Evolutionary conservation across 1,140 invertebrate species (phyloP), one percentile per base, ranked within the genome.

Genomic region (Atta texana): DNA sequence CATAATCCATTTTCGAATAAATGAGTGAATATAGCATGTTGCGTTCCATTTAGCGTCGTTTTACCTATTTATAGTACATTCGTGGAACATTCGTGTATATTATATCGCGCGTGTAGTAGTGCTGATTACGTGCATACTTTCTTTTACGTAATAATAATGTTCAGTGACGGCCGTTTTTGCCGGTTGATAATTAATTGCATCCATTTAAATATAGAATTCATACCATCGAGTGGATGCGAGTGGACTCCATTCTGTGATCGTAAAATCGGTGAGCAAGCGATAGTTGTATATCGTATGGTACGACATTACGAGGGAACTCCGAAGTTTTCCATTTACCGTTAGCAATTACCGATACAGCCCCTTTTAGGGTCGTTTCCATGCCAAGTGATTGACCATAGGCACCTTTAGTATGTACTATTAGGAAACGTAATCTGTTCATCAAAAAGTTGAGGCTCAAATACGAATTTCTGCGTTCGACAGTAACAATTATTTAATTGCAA

Each of bases 261-360:
- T 81, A 74, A 81, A 72, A 80, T 24, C 34, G 14, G 16, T 34
- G 63, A 24, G 34, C 57, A 24, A 57, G 18, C 55, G 51, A 72
- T 28, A 49, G 68, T 72, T 63, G 55, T 53, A 24, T n/a, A 14
- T 8, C 8, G 18, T 49, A 14, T 14, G 28, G 18, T 49, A 14
- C 34, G 28, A 68, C 3, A 63, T 68, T 57, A 28, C 28, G 55
- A 85, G 85, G 57, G 31, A 72, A 81, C 28, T 76, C 18, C 39
- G 75, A 89, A 90, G 86, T 89, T 90, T 89, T 84, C 74, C 84
- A 76, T 90, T 90, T 89, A 89, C 89, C 88, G 88, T 90, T 88
- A 89, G 63, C 82, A 77, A 87, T 86, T 51, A 28, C 6, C 4
- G 61, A 88, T 21, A 80, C 57, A 63, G 80, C 74, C 69, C 59